Evolutionary conservation across 2,113 vertebrate species (phyloP).

Genomic region (Paraplagusia blochii): DNA sequence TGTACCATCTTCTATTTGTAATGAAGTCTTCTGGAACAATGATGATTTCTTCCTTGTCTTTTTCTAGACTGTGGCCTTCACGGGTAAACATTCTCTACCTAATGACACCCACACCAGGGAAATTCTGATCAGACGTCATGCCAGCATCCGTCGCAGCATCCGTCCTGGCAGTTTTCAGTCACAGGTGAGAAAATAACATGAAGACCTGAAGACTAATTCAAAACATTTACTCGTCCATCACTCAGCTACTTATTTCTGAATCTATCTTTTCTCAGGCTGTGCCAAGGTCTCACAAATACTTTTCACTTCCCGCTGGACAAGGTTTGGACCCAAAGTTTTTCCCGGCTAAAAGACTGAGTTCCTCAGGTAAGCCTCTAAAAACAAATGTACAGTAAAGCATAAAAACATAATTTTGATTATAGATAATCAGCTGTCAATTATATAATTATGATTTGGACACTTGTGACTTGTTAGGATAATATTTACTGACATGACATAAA

Average conservation of each 20-base stretch:
- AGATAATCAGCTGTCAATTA: too few species aligned
- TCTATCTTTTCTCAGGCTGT: constrained; percentile 37
- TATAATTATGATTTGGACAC: too few species aligned
- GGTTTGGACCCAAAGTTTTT: constrained; percentile 61
- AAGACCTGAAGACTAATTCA: neutral
- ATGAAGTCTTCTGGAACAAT: neutral
- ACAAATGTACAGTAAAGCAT: neutral
- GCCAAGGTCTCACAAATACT: constrained; percentile 66
- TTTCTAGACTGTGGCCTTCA: constrained; percentile 86
- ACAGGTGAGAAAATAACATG: constrained; percentile 64
- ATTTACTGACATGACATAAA: too few species aligned
- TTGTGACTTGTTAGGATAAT: too few species aligned
- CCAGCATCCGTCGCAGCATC: constrained; percentile 86
- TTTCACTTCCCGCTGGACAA: constrained; percentile 73
- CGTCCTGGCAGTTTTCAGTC: constrained; percentile 79
- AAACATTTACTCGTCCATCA: neutral
- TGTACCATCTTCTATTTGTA: neutral
- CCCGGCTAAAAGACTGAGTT: constrained; percentile 25
- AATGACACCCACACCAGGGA: constrained; percentile 84
- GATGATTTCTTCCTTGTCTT: neutral
- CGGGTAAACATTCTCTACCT: constrained; percentile 83
- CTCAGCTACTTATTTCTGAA: neutral
- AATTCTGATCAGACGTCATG: constrained; percentile 89
- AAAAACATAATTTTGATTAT: too few species aligned
- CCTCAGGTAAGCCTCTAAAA: constrained; percentile 44